phyloP scores from a whole-genome alignment of 2,113 vertebrate genomes.

The Aleadryas rufinucha region DNA sequence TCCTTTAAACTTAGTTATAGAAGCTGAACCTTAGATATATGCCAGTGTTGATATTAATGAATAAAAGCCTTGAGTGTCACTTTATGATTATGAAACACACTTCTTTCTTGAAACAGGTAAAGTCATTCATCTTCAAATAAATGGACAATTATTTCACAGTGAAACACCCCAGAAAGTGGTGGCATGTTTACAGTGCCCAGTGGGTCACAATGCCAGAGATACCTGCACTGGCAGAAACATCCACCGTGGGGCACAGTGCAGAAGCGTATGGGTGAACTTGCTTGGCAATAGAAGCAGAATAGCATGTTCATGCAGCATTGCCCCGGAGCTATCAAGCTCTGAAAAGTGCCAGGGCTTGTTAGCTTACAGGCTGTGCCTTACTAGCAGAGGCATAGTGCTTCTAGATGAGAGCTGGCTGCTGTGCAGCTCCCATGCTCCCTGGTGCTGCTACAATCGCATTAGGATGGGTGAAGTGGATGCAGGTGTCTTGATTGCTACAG shows the following conservation, averaged over 20 bases:
- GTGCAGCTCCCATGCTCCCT: not conserved
- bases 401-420: not conserved
- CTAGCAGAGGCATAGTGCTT: not conserved
- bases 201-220: not conserved
- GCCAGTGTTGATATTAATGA: not conserved
- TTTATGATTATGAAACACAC: not conserved
- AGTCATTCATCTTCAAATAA: not conserved
- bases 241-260: fast-evolving
- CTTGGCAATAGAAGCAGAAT: not conserved
- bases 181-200: not conserved
- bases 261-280: not conserved
- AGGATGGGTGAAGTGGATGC: not conserved
- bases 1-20: not conserved
- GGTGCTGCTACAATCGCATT: not conserved
- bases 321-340: not conserved
- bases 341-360: not conserved
- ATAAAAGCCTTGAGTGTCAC: not conserved
- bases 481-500: not conserved
- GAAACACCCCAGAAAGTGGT: not conserved
- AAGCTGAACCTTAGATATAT: not conserved
- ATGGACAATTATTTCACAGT: not conserved
- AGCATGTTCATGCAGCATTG: not conserved
- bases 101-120: not conserved
- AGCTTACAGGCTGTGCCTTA: not conserved
- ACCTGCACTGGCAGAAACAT: not conserved